Conservation (phyloP, 2,888 invertebrate genomes). For the Cenopis cana region DNA sequence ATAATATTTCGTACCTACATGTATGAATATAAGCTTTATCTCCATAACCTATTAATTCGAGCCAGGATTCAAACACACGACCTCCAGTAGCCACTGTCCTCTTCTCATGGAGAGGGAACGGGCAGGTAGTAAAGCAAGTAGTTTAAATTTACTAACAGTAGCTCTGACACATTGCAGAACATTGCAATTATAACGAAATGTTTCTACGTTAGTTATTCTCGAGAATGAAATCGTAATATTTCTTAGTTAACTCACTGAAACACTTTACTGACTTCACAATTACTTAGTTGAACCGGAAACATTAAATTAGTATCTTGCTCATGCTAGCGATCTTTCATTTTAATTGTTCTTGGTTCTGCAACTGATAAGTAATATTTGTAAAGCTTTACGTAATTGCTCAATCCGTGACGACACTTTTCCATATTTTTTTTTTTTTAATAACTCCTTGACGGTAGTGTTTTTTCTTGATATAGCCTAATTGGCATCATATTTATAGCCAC, state of each 20-base stretch:
- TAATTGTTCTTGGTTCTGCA: neutral
- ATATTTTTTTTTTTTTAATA: no score
- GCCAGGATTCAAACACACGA: no score
- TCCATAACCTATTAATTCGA: no score
- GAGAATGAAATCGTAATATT: slow-evolving; percentile 23
- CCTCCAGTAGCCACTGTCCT: no score
- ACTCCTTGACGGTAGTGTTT: no score
- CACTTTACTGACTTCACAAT: slow-evolving; percentile 13
- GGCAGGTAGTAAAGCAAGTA: no score
- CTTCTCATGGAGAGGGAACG: no score
- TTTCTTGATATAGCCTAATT: no score
- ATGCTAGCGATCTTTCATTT: slow-evolving; percentile 1
- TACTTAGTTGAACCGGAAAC: slow-evolving; percentile 19
- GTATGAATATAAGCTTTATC: no score
- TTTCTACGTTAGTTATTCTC: slow-evolving; percentile 15
- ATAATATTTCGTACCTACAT: no score
- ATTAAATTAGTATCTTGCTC: slow-evolving; percentile 22
- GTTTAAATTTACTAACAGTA: no score
- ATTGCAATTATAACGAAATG: slow-evolving; percentile 33
- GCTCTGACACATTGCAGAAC: slow-evolving; percentile 11
- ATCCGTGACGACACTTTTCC: neutral
- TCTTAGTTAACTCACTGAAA: slow-evolving; percentile 7
- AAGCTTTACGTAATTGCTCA: neutral
- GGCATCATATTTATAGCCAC: no score
- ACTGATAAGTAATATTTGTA: neutral